Percentiles rank a stretch among this genome's conserved stretches.
Conservation (phyloP, 2,113 vertebrate genomes). For the Ophiodon elongatus region DNA sequence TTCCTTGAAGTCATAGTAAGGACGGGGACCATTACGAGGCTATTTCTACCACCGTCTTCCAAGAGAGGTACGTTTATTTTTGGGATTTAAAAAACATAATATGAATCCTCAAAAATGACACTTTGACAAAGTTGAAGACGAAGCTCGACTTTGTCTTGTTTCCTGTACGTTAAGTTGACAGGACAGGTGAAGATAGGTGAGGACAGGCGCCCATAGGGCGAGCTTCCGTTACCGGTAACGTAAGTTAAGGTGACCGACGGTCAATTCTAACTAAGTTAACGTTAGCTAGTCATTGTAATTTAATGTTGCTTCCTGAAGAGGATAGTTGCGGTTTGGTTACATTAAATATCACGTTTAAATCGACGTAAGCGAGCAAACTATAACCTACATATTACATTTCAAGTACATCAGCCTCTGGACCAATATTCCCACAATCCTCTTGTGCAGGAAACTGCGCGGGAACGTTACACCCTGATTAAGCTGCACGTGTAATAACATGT, state of each 20-base stretch:
- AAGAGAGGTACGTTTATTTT: background rate
- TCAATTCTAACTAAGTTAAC: background rate
- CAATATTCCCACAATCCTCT: too few species aligned
- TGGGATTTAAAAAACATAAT: too few species aligned
- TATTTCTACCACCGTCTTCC: accelerated
- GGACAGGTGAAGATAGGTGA: too few species aligned
- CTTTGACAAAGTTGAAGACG: background rate
- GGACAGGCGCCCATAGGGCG: background rate
- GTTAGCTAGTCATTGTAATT: background rate
- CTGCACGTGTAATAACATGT: too few species aligned
- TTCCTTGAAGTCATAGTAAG: background rate
- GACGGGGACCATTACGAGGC: background rate
- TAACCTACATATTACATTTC: too few species aligned
- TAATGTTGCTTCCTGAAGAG: background rate
- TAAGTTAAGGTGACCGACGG: background rate
- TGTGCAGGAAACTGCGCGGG: too few species aligned
- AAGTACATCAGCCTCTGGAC: too few species aligned
- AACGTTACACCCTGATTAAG: too few species aligned
- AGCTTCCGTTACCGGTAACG: background rate
- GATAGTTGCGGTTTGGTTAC: too few species aligned
- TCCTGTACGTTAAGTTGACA: background rate
- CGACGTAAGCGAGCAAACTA: too few species aligned
- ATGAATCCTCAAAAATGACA: too few species aligned
- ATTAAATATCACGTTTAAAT: too few species aligned
- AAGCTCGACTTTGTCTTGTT: background rate